Conservation (phyloP, 2,113 vertebrate species). For the Megatriorchis doriae region DNA sequence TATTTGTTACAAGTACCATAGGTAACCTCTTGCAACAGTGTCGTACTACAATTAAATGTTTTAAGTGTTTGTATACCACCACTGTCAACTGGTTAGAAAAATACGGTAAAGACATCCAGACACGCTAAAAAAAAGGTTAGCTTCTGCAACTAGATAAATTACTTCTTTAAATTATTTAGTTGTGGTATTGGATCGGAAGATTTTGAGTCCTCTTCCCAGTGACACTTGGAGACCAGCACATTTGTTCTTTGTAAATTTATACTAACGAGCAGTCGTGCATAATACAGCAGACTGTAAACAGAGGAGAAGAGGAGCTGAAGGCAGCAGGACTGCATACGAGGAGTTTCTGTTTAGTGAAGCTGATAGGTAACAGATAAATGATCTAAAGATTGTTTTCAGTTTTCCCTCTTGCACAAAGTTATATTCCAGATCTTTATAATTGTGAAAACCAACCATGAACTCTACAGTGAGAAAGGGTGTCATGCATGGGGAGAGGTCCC, state of each 20-base stretch:
- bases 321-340: neutral
- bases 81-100: constrained; percentile 8
- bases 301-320: neutral
- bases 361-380: neutral
- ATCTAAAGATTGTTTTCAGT: neutral
- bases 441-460: neutral
- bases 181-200: neutral
- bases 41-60: neutral
- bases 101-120: neutral
- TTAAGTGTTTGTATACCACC: constrained; percentile 36
- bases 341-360: neutral
- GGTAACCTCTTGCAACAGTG: neutral
- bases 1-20: neutral
- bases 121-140: neutral
- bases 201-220: neutral
- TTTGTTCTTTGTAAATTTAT: neutral
- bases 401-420: neutral
- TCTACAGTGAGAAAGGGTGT: neutral
- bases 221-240: neutral
- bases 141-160: neutral
- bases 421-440: neutral
- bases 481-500: neutral
- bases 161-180: neutral
- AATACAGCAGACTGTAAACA: neutral
- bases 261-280: neutral